These are phyloP conservation scores for Smithornis capensis DNA, from an alignment of 2,113 vertebrate genomes.

Conservation along the genomic window DNA sequence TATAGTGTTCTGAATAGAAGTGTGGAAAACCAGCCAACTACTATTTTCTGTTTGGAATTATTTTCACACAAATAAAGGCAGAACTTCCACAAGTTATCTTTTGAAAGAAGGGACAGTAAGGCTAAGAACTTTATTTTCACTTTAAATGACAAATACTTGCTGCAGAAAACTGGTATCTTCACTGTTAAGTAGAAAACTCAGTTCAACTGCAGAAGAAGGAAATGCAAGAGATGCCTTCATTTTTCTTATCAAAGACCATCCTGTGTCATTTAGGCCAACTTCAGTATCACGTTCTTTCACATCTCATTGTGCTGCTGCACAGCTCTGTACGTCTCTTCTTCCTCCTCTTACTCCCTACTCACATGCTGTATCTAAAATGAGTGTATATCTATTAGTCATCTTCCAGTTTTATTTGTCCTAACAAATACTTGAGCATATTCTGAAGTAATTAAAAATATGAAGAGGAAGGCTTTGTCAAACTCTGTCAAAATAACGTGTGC, in stretches of 20 bases:
- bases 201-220: neutral
- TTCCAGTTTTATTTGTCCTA: slow-evolving; percentile 12
- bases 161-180: neutral
- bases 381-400: neutral
- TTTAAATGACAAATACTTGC: neutral
- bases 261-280: neutral
- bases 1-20: slow-evolving; percentile 22
- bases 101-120: neutral
- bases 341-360: neutral
- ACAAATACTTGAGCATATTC: neutral
- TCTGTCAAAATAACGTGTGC: neutral
- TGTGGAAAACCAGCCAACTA: slow-evolving; percentile 30
- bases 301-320: neutral
- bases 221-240: neutral
- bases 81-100: neutral
- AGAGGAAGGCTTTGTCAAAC: neutral
- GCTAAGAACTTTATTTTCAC: neutral
- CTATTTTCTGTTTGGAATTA: slow-evolving; percentile 26
- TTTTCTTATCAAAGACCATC: neutral
- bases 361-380: neutral
- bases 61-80: slow-evolving; percentile 17
- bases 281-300: neutral
- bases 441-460: neutral
- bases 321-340: neutral
- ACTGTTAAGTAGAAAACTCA: neutral